Percentiles rank a stretch among this genome's conserved stretches.
Evolutionary conservation across 2,113 vertebrate species (phyloP).

Genomic region (Rhinogobius similis): DNA sequence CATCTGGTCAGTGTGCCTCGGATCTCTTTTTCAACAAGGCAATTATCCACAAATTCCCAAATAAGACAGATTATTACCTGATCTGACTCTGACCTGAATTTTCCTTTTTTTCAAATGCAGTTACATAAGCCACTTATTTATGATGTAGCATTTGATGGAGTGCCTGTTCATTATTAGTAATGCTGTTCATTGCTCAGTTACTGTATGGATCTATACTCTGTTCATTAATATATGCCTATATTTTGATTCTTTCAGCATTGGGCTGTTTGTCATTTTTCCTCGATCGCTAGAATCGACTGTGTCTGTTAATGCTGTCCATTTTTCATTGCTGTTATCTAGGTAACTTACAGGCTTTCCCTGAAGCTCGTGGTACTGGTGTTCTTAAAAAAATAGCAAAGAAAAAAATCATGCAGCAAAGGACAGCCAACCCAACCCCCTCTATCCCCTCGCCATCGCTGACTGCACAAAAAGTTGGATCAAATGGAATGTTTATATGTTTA

Average conservation of each 20-base stretch:
- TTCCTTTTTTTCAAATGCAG: too few species aligned
- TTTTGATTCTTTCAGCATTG: slow-evolving; percentile 64
- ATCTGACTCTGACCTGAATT: too few species aligned
- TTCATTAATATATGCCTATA: slow-evolving; percentile 64
- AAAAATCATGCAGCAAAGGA: slow-evolving; percentile 25
- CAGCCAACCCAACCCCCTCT: slow-evolving; percentile 60
- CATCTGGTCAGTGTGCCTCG: too few species aligned
- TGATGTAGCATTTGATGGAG: too few species aligned
- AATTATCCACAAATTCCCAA: too few species aligned
- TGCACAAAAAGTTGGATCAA: slow-evolving; percentile 45
- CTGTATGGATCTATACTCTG: slow-evolving; percentile 22
- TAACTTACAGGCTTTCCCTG: slow-evolving; percentile 52
- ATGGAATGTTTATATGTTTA: slow-evolving; percentile 31
- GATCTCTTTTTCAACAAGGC: too few species aligned
- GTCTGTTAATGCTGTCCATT: slow-evolving; percentile 62
- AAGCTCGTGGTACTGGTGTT: slow-evolving; percentile 33
- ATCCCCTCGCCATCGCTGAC: slow-evolving; percentile 45
- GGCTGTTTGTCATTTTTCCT: slow-evolving; percentile 40
- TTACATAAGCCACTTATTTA: too few species aligned
- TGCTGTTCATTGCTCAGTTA: too few species aligned
- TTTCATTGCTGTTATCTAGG: slow-evolving; percentile 61
- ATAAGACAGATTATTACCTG: too few species aligned
- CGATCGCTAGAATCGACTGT: slow-evolving; percentile 57
- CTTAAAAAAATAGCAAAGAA: neutral
- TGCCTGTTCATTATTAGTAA: neutral